Evolutionary conservation across 2,888 invertebrate genomes (phyloP), one percentile per base, ranked within the genome.

Genomic region (Drosophila subquinaria): DNA sequence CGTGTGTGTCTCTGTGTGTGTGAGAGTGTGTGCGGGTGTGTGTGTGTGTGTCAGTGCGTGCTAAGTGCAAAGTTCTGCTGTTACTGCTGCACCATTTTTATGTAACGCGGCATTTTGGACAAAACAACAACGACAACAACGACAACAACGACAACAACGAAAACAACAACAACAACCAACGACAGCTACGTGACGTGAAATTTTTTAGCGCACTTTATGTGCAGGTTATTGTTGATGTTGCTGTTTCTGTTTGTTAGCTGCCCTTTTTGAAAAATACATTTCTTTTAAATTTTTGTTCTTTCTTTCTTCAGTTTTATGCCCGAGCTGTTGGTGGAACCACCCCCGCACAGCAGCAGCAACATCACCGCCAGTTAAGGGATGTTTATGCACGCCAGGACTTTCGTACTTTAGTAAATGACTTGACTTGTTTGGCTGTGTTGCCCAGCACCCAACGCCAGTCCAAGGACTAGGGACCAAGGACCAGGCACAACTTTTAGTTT

Each of bases 51-150:
- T 62, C 68, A 60, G 62, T 76, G 76, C 67, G 82, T 80, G 72
- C 69, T 89, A 86, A 86, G 85, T 86, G 85, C 90, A 89, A 89
- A 86, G 90, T 90, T 78, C 81, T 90, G 90, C 87, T 86, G 60
- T 43, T 33, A 40, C 47, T 27, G 53, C 62, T 77, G 79, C 73
- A 63, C 62, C 65, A 53, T 81, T 73, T 78, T 79, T 66, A 74
- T 81, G 52, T 76, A 63, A 61, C 62, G 69, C 78, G 35, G 45
- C 81, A 72, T 67, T 79, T 76, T 52, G 77, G 79, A 64, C 76
- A 69, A 42, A 30, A 30, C 30, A 30, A 30, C 70, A 73, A 6
- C 52, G 45, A 15, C 63, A 73, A 36, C 53, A 47, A 33, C 59
- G 66, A 20, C 64, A 59, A 3, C 40, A 43, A 6, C 52, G 45